These are phyloP conservation scores for Rambutsinella grinnellia DNA, from an alignment of 2,888 invertebrate genomes.

Conservation along the genomic window DNA sequence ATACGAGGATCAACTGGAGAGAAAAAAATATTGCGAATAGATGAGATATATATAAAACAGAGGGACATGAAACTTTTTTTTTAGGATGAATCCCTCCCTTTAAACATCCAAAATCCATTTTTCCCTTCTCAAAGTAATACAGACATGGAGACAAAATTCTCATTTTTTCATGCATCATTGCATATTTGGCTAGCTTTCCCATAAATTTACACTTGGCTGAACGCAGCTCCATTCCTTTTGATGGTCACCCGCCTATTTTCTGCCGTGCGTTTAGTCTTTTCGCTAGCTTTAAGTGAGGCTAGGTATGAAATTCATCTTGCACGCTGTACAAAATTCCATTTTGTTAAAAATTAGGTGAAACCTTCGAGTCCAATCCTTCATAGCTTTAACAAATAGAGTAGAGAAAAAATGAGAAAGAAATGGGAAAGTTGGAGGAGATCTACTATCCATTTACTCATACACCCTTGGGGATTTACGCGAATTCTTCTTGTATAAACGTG, in stretches of 20 bases:
- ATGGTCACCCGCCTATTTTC: background rate
- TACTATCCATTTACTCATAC: too few species aligned
- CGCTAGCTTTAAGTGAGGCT: too few species aligned
- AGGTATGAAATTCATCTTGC: too few species aligned
- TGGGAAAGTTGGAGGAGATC: too few species aligned
- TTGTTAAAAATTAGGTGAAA: too few species aligned
- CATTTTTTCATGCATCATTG: constrained; percentile 37
- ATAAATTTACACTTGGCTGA: constrained; percentile 25
- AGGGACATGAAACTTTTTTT: constrained; percentile 10
- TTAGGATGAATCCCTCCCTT: background rate
- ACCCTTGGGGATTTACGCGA: too few species aligned
- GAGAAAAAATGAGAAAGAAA: too few species aligned
- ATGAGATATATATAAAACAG: constrained; percentile 13
- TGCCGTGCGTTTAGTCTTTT: too few species aligned
- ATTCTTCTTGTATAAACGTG: too few species aligned
- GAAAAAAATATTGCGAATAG: background rate
- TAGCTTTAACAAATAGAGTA: too few species aligned
- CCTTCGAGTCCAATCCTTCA: too few species aligned
- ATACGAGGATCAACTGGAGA: constrained; percentile 22
- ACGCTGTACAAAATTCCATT: too few species aligned
- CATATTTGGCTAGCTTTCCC: constrained; percentile 43
- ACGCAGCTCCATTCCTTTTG: background rate
- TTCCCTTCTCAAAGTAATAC: background rate
- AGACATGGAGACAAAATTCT: background rate
- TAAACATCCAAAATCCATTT: constrained; percentile 7